These are phyloP conservation scores for Pocillopora verrucosa DNA, from an alignment of 64 coral and sea anemone genomes.

Conservation along the genomic window DNA sequence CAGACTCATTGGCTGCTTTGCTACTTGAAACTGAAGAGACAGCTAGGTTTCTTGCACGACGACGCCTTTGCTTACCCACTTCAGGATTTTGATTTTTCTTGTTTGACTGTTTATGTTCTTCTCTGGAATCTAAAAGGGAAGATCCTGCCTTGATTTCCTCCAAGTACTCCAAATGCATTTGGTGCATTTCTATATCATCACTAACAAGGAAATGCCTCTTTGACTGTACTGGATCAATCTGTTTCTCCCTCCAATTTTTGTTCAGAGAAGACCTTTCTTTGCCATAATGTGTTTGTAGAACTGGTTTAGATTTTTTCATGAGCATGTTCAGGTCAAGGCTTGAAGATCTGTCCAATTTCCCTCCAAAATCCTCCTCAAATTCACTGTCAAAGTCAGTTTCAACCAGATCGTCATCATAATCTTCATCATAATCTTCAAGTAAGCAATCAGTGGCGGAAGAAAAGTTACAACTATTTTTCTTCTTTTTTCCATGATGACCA, in stretches of 20 bases:
- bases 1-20: not conserved
- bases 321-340: not conserved
- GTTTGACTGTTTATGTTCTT: not conserved
- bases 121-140: not conserved
- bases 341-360: not conserved
- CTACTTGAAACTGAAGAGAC: too few species aligned
- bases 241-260: not conserved
- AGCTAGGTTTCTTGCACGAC: slow-evolving; percentile 21
- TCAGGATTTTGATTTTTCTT: not conserved
- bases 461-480: not conserved
- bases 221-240: not conserved
- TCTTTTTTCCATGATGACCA: not conserved
- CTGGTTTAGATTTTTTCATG: not conserved
- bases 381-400: not conserved
- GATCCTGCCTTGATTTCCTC: not conserved
- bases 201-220: not conserved
- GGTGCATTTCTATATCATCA: not conserved
- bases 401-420: not conserved
- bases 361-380: not conserved
- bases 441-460: not conserved
- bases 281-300: not conserved
- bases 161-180: slow-evolving; percentile 9
- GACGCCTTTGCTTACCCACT: not conserved
- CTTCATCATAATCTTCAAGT: not conserved
- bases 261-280: not conserved